Evolutionary conservation across 2,113 vertebrate species (phyloP), one percentile per base, ranked within the genome.

Genomic region (Mormyrus lacerda): DNA sequence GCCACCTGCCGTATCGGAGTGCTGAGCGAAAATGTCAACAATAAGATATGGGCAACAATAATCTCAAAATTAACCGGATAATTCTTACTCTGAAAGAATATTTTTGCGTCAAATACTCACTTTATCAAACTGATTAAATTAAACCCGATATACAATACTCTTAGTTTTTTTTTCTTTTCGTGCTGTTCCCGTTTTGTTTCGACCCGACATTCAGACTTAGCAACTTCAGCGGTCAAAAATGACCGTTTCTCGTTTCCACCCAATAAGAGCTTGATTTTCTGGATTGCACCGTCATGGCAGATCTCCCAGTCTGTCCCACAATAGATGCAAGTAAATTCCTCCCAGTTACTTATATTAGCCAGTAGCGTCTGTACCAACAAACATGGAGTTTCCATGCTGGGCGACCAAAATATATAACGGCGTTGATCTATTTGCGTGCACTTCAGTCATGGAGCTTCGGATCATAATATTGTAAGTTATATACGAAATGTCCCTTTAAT

Each of bases 321-420:
- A 45, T 47, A 47, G 82, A 45, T 4, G 44, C 42, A 10, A 4
- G 35, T 82, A 82, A 47, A 84, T 53, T 13, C 27, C 85, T 53
- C 48, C 24, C 48, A 55, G 27, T 87, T 35, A 15, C 2, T 2
- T 17, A 24, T 27, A 51, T 27, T 6, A 51, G 15, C 47, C 48
- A 21, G 50, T 21, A 21, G 27, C 45, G 42, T 17, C 65, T 42
- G 87, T 87, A 27, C 35, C 55, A 44, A 42, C 19, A 88, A 35
- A 87, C 86, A 55, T 42, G 88, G 58, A 44, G 27, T 15, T 73
- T 27, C 73, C 31, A 13, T 31, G 73, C 87, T 93, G 93, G 92
- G 13, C 93, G 84, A 93, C 89, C 85, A 93, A 93, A 94, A 82
- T 86, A 61, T 85, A 53, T 44, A 48, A 35, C 88, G 47, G 88